phyloP scores from a whole-genome alignment of 1,140 invertebrate species.

The Bilobella aurantiaca region DNA sequence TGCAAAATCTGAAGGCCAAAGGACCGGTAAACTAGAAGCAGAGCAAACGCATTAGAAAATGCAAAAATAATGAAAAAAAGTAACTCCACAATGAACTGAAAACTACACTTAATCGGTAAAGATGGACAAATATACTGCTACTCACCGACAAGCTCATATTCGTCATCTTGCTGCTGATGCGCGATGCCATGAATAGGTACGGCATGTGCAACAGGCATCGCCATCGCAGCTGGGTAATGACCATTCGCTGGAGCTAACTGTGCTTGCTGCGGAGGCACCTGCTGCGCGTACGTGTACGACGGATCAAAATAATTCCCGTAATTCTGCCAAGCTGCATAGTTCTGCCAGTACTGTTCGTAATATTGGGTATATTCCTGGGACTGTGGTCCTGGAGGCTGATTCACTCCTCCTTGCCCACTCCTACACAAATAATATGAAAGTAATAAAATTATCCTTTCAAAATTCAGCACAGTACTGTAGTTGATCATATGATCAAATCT shows the following conservation, averaged over 20 bases:
- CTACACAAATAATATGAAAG: too few relatives aligned
- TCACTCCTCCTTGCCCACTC: slow-evolving; percentile 36
- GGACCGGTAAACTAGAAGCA: too few relatives aligned
- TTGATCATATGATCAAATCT: too few relatives aligned
- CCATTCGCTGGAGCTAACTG: not conserved
- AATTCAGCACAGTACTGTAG: too few relatives aligned
- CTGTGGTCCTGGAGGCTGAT: slow-evolving; percentile 36
- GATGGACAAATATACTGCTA: too few relatives aligned
- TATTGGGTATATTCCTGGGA: slow-evolving; percentile 40
- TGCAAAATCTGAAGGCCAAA: too few relatives aligned
- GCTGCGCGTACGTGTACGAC: slow-evolving; percentile 23
- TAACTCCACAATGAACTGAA: too few relatives aligned
- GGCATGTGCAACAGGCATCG: not conserved
- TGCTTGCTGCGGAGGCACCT: slow-evolving; percentile 10
- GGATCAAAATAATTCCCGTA: slow-evolving; percentile 37
- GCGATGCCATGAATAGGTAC: not conserved
- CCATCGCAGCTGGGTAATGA: not conserved
- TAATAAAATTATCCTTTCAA: not conserved
- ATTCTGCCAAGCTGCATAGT: slow-evolving; percentile 50
- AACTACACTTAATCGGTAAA: too few relatives aligned
- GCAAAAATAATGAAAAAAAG: too few relatives aligned
- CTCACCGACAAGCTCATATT: slow-evolving; percentile 35
- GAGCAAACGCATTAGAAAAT: too few relatives aligned
- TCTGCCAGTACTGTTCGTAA: slow-evolving; percentile 56
- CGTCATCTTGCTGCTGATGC: slow-evolving; percentile 32